These are phyloP conservation scores for Enteromius mattozi DNA, from an alignment of 2,797 vertebrate species.

Conservation along the genomic window DNA sequence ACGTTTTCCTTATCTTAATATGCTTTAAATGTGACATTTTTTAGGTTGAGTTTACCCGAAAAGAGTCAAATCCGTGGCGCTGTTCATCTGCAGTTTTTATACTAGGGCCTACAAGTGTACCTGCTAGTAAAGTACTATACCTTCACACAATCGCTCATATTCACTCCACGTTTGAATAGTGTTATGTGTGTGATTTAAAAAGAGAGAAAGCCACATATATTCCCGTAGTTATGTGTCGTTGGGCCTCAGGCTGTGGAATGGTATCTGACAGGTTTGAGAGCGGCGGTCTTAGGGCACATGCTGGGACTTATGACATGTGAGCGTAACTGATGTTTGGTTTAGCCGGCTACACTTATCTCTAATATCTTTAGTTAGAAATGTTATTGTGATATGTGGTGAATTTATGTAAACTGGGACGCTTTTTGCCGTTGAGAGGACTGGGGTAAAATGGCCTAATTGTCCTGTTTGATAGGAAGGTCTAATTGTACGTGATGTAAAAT, in stretches of 20 bases:
- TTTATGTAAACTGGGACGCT: not conserved
- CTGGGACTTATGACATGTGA: constrained; percentile 19
- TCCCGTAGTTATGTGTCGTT: constrained; percentile 71
- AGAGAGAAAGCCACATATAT: constrained; percentile 28
- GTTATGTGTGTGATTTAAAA: not conserved
- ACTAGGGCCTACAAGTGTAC: not conserved
- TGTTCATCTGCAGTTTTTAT: too few species aligned
- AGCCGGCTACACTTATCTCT: not conserved
- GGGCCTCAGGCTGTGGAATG: constrained; percentile 81
- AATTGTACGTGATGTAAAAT: not conserved
- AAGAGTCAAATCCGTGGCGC: not conserved
- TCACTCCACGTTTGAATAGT: not conserved
- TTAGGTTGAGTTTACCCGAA: too few species aligned
- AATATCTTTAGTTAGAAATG: not conserved
- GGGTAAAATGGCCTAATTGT: not conserved
- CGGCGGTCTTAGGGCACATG: constrained; percentile 52
- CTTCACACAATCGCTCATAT: too few species aligned
- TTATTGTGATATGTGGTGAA: not conserved
- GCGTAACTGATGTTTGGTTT: not conserved
- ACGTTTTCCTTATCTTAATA: not conserved
- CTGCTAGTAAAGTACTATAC: too few species aligned
- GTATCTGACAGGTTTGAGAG: constrained; percentile 78
- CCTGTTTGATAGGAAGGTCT: not conserved
- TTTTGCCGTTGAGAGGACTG: not conserved
- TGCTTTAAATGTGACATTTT: too few species aligned